Evolutionary conservation across 1,140 invertebrate genomes (phyloP).

Genomic region (Drosophila paulistorum): DNA sequence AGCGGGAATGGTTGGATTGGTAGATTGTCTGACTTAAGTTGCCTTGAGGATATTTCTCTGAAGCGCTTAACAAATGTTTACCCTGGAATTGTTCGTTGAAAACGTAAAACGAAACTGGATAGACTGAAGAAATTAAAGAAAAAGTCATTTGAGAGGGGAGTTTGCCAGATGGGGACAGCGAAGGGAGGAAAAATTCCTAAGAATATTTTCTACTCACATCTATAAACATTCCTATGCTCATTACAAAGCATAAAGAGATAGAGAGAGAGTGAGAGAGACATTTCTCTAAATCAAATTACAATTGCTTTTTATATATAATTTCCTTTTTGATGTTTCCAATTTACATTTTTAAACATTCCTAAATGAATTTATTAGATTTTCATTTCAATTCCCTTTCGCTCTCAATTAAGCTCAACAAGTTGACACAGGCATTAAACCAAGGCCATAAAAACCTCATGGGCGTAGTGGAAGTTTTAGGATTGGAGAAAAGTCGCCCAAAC

Average conservation of each 20-base stretch:
- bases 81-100: conserved; percentile 42
- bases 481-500: background rate
- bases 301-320: conserved; percentile 31
- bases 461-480: background rate
- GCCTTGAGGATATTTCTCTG: conserved; percentile 43
- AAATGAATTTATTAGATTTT: conserved; percentile 52
- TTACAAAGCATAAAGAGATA: conserved; percentile 27
- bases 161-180: too few species aligned
- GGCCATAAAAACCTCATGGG: background rate
- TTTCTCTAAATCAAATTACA: conserved; percentile 43
- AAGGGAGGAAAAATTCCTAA: background rate
- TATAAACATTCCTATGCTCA: conserved; percentile 9
- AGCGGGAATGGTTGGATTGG: conserved; percentile 12
- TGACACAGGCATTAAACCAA: conserved; percentile 45
- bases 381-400: conserved; percentile 2
- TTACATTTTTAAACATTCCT: conserved; percentile 42
- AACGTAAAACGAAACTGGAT: conserved; percentile 38
- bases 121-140: background rate
- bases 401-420: conserved; percentile 35
- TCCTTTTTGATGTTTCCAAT: conserved; percentile 41
- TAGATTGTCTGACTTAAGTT: conserved; percentile 27
- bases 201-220: conserved; percentile 7
- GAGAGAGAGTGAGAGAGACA: conserved; percentile 7
- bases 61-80: conserved; percentile 51
- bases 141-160: background rate